phyloP scores from a whole-genome alignment of 37 sponge, comb jelly and placozoan genomes.

The Beroe forskalii region DNA sequence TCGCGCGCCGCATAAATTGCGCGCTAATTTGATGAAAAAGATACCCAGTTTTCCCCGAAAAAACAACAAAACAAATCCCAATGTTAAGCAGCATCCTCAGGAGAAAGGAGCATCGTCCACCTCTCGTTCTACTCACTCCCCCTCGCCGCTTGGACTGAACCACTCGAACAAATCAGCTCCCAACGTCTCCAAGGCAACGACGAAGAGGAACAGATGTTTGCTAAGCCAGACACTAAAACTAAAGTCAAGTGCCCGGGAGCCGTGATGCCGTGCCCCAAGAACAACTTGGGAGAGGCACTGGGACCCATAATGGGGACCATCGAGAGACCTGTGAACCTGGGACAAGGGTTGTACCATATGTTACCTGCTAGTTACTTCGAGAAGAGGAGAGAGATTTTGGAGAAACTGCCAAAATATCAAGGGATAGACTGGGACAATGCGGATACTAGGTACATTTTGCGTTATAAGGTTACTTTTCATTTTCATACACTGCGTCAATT shows the following conservation, averaged over 20 bases:
- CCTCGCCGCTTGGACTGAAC: slow-evolving; percentile 7
- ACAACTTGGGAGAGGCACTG: slow-evolving; percentile 13
- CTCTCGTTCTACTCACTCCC: neutral
- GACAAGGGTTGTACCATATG: slow-evolving; percentile 35
- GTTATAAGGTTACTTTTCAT: too few relatives aligned
- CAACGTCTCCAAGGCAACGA: slow-evolving; percentile 49
- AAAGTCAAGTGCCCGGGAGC: neutral
- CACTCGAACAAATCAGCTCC: slow-evolving; percentile 21
- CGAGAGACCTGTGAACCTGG: slow-evolving; percentile 12
- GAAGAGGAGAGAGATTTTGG: neutral
- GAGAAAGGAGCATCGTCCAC: neutral
- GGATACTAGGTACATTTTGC: neutral
- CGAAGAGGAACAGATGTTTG: neutral
- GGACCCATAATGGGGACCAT: slow-evolving; percentile 30
- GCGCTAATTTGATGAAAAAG: too few relatives aligned
- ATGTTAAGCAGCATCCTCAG: neutral
- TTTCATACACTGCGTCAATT: neutral
- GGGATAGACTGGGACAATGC: slow-evolving; percentile 29
- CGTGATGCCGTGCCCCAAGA: slow-evolving; percentile 19
- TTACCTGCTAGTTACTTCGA: slow-evolving; percentile 12
- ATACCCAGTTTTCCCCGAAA: too few relatives aligned
- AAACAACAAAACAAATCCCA: neutral
- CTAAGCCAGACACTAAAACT: neutral
- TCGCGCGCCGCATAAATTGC: too few relatives aligned
- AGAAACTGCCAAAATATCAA: slow-evolving; percentile 47